These are phyloP conservation scores for Melinaea marsaeus DNA, from an alignment of 2,888 invertebrate species.

Conservation along the genomic window DNA sequence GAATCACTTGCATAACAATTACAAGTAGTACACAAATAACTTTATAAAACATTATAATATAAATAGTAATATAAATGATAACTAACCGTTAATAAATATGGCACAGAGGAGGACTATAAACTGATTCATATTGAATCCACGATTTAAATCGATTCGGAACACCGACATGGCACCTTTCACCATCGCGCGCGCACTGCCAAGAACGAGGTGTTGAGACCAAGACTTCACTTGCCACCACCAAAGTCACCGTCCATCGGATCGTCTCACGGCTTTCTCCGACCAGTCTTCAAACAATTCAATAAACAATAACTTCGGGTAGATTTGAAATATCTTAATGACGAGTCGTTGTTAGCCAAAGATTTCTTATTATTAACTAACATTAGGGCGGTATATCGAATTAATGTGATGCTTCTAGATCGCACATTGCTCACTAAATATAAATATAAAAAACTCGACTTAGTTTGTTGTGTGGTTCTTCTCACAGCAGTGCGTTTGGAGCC, in stretches of 20 bases:
- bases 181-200: conserved; percentile 67
- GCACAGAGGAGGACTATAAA: conserved; percentile 63
- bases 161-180: conserved; percentile 72
- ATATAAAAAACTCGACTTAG: no score
- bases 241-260: conserved; percentile 57
- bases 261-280: conserved; percentile 65
- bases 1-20: conserved; percentile 64
- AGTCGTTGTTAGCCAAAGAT: no score
- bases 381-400: no score
- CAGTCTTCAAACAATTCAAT: conserved; percentile 37
- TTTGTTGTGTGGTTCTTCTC: no score
- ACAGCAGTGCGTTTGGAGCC: no score
- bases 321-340: no score
- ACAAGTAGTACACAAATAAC: conserved; percentile 33
- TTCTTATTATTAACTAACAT: no score
- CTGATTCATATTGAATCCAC: conserved; percentile 54
- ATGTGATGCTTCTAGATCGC: no score
- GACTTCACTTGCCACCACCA: conserved; percentile 38
- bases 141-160: conserved; percentile 41
- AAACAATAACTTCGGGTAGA: neutral
- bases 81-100: conserved; percentile 66
- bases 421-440: no score
- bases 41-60: conserved; percentile 17
- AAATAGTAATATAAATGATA: conserved; percentile 35
- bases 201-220: conserved; percentile 24